These are phyloP conservation scores for Himalopsyche kuldschensis DNA, from an alignment of 2,888 invertebrate genomes.

Conservation along the genomic window DNA sequence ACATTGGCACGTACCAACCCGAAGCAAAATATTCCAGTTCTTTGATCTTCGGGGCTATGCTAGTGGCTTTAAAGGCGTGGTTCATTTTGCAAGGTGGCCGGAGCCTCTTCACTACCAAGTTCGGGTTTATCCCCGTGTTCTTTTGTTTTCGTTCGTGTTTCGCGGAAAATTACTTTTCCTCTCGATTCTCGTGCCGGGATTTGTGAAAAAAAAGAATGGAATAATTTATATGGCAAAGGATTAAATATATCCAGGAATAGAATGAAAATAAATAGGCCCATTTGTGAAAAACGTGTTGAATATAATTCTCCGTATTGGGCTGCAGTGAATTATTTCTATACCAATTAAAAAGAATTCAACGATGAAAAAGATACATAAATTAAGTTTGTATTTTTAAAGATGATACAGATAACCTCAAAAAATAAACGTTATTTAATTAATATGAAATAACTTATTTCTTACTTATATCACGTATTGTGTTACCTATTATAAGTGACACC, in stretches of 20 bases:
- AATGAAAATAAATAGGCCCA: neutral
- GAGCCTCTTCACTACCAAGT: neutral
- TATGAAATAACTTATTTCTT: no score
- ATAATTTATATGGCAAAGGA: neutral
- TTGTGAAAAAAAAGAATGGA: neutral
- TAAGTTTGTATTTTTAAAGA: no score
- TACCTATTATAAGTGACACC: no score
- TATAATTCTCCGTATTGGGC: neutral
- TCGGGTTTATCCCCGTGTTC: neutral
- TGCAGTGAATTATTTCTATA: neutral
- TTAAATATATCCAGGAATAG: neutral
- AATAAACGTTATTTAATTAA: no score
- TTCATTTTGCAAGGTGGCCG: neutral
- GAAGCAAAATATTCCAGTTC: neutral
- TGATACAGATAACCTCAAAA: no score
- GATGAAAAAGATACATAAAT: neutral
- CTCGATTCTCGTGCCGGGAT: neutral
- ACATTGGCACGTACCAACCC: neutral
- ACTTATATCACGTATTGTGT: no score
- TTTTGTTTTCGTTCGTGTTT: neutral
- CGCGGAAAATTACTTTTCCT: neutral
- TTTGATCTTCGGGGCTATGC: constrained; percentile 25
- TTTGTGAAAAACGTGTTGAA: neutral
- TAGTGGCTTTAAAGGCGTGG: neutral
- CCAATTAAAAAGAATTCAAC: neutral